These are phyloP conservation scores for Lepidurus packardi DNA, from an alignment of 1,140 invertebrate genomes.

Conservation along the genomic window DNA sequence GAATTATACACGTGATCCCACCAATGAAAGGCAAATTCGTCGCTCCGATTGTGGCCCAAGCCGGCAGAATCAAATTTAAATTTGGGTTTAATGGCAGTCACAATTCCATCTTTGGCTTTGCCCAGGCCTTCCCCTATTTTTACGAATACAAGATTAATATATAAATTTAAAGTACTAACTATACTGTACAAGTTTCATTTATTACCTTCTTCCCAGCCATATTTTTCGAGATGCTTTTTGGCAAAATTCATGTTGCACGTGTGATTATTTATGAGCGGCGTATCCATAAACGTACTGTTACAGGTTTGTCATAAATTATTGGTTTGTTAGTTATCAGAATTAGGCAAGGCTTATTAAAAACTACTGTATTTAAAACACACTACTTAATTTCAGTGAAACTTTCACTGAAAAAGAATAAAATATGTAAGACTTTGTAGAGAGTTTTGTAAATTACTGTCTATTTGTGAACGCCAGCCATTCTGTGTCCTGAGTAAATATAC, in stretches of 20 bases:
- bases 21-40: slow-evolving; percentile 71
- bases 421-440: too few species aligned
- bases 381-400: too few species aligned
- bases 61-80: slow-evolving; percentile 69
- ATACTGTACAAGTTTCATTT: slow-evolving; percentile 30
- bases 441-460: too few species aligned
- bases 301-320: not conserved
- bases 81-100: slow-evolving; percentile 64
- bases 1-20: slow-evolving; percentile 71
- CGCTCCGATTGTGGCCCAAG: slow-evolving; percentile 63
- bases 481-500: too few species aligned
- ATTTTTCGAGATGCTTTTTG: slow-evolving; percentile 55
- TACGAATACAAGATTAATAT: slow-evolving; percentile 33
- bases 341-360: too few species aligned
- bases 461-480: too few species aligned
- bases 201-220: slow-evolving; percentile 61
- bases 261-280: not conserved
- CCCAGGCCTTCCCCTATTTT: slow-evolving; percentile 70
- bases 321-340: too few species aligned
- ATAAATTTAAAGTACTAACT: slow-evolving; percentile 32
- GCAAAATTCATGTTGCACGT: slow-evolving; percentile 49
- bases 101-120: slow-evolving; percentile 66
- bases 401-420: too few species aligned
- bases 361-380: too few species aligned
- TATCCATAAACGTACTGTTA: not conserved